Conservation (phyloP, 2,888 invertebrate genomes). For the Antheraea assamensis region DNA sequence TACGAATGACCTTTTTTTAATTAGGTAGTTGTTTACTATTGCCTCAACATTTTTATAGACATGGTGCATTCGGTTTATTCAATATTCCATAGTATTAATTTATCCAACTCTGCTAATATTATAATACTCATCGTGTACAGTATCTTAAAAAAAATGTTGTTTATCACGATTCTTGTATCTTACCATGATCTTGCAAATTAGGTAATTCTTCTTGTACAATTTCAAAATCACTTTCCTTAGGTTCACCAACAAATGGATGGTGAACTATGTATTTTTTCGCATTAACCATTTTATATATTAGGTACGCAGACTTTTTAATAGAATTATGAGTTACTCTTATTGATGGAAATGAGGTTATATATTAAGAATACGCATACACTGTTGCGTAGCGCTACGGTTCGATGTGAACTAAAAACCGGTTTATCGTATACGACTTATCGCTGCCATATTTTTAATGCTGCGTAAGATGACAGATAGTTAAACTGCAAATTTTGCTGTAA, state of each 20-base stretch:
- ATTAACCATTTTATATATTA: conserved; percentile 63
- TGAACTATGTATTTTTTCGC: conserved; percentile 83
- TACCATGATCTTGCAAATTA: conserved; percentile 84
- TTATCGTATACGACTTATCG: neutral
- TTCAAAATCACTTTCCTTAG: conserved; percentile 82
- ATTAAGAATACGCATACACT: neutral
- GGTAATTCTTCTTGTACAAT: conserved; percentile 84
- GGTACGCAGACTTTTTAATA: neutral
- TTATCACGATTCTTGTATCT: conserved; percentile 22
- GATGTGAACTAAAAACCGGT: neutral
- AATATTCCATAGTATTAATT: neutral
- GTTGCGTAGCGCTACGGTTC: neutral
- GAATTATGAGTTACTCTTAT: neutral
- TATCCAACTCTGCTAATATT: neutral
- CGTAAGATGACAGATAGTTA: too few species aligned
- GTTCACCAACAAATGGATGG: conserved; percentile 82
- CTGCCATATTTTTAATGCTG: too few species aligned
- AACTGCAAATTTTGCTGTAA: too few species aligned
- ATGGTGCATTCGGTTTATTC: neutral
- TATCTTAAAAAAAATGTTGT: neutral
- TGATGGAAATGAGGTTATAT: neutral
- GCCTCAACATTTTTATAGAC: too few species aligned
- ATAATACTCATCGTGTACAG: neutral
- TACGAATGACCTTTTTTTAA: neutral
- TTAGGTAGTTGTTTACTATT: neutral